Percentiles rank a stretch among this genome's conserved stretches.
Evolutionary conservation across 2,797 vertebrate species (phyloP).

Genomic region (Myotis vivesi): DNA sequence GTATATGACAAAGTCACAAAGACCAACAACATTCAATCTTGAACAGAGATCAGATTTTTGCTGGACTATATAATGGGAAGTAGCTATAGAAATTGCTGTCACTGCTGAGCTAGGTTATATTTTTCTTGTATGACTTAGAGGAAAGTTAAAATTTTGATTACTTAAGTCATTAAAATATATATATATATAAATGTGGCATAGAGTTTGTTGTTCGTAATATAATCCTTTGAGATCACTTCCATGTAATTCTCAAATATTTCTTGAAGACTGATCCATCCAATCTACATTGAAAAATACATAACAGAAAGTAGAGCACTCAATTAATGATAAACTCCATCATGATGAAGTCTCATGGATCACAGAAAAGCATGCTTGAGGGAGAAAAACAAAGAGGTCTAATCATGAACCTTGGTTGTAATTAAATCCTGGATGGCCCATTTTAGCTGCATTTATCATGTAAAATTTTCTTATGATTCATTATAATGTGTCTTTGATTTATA

Average conservation of each 20-base stretch:
- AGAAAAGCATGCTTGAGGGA: not conserved
- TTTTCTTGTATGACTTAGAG: slow-evolving; percentile 56
- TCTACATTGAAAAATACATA: slow-evolving; percentile 43
- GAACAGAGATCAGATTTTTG: slow-evolving; percentile 37
- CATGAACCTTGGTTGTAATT: slow-evolving; percentile 32
- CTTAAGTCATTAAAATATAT: slow-evolving; percentile 59
- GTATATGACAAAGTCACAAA: not conserved
- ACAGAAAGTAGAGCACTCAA: slow-evolving; percentile 16
- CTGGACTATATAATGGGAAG: slow-evolving; percentile 54
- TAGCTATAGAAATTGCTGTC: slow-evolving; percentile 46
- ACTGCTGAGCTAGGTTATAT: slow-evolving; percentile 52
- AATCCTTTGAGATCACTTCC: not conserved
- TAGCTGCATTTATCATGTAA: slow-evolving; percentile 26
- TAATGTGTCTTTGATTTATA: slow-evolving; percentile 48
- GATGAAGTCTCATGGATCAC: slow-evolving; percentile 26
- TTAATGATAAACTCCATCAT: slow-evolving; percentile 5
- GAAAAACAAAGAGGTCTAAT: not conserved
- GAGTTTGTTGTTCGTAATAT: slow-evolving; percentile 15
- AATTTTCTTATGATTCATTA: slow-evolving; percentile 41
- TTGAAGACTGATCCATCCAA: slow-evolving; percentile 3
- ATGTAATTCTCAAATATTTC: slow-evolving; percentile 54
- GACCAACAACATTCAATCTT: slow-evolving; percentile 32
- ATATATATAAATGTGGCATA: slow-evolving; percentile 52
- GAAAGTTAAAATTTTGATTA: slow-evolving; percentile 58
- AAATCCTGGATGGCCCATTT: slow-evolving; percentile 5